These are phyloP conservation scores for Trogon melanurus DNA, from an alignment of 2,113 vertebrate genomes.

Conservation along the genomic window DNA sequence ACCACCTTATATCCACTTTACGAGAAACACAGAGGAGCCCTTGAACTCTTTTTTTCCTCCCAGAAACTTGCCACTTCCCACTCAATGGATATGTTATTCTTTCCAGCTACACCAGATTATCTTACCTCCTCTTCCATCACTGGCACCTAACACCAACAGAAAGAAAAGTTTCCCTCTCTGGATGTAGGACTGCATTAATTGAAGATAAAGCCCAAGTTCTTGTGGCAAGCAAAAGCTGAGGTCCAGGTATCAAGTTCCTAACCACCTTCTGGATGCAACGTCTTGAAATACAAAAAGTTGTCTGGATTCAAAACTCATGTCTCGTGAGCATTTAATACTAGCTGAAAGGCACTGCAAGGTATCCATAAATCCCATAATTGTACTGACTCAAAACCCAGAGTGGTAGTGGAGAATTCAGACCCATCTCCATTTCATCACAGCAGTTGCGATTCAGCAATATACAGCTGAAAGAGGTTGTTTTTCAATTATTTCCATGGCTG, in stretches of 20 bases:
- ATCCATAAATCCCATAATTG: not conserved
- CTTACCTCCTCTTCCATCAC: conserved; percentile 23
- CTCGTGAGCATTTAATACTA: not conserved
- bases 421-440: not conserved
- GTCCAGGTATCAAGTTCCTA: not conserved
- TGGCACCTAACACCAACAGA: not conserved
- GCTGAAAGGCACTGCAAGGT: not conserved
- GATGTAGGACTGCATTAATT: not conserved
- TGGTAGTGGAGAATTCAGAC: not conserved
- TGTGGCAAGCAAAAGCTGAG: not conserved
- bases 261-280: not conserved
- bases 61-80: not conserved
- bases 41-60: not conserved
- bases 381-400: not conserved
- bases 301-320: not conserved
- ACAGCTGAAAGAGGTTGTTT: not conserved
- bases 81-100: not conserved
- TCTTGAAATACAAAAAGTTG: not conserved
- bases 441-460: not conserved
- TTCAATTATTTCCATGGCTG: not conserved
- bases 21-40: not conserved
- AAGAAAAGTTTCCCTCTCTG: not conserved
- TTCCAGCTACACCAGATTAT: not conserved
- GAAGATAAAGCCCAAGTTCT: not conserved
- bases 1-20: not conserved